These are phyloP conservation scores for Pammene fasciana DNA, from an alignment of 2,888 invertebrate species.

Conservation along the genomic window DNA sequence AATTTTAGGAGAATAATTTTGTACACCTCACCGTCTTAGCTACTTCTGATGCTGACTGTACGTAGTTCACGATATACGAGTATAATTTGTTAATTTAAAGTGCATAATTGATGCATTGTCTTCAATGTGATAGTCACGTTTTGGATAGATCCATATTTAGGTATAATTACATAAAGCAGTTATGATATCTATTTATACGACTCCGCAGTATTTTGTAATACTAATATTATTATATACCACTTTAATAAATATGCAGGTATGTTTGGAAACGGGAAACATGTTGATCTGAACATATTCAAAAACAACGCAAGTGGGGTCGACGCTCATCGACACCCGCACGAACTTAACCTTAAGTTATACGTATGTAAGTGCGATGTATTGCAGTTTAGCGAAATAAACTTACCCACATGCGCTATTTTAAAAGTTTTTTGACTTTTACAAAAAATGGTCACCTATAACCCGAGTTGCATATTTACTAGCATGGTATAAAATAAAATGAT, in stretches of 20 bases:
- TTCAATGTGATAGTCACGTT: conserved; percentile 1
- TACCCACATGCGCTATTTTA: not conserved
- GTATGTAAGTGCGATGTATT: not conserved
- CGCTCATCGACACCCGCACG: not conserved
- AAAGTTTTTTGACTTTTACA: too few species aligned
- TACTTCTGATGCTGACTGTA: too few species aligned
- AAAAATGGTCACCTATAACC: too few species aligned
- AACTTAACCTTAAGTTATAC: conserved; percentile 8
- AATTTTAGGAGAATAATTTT: too few species aligned
- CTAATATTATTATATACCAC: not conserved
- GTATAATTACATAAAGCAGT: too few species aligned
- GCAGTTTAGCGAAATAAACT: not conserved
- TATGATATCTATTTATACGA: too few species aligned
- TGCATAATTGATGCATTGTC: conserved; percentile 14
- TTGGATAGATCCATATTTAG: not conserved
- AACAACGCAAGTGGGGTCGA: conserved; percentile 15
- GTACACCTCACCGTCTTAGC: too few species aligned
- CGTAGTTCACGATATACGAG: conserved; percentile 10
- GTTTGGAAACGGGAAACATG: not conserved
- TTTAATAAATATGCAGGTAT: not conserved
- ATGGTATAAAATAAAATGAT: too few species aligned
- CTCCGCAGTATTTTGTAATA: not conserved
- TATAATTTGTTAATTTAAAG: too few species aligned
- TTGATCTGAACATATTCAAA: not conserved
- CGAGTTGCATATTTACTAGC: too few species aligned